phyloP scores from a whole-genome alignment of 2,797 vertebrate species.

The Stomatorhinus walkeri region DNA sequence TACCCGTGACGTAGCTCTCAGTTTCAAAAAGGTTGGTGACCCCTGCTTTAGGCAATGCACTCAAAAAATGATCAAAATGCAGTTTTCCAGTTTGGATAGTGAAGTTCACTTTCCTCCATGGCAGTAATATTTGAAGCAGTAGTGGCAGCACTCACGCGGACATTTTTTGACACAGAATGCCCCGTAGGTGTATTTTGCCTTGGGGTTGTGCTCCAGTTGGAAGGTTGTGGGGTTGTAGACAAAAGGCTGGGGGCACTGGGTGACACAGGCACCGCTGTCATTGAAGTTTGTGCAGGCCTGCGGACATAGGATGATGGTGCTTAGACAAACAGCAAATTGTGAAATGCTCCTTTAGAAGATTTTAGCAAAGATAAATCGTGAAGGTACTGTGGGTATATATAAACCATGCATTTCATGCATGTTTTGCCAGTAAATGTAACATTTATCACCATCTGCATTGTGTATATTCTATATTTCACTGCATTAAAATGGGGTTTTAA shows the following conservation, averaged over 20 bases:
- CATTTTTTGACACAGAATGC: constrained; percentile 98
- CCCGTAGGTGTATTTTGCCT: constrained; percentile 92
- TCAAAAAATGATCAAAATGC: not conserved
- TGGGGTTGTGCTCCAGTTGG: constrained; percentile 88
- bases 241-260: constrained; percentile 90
- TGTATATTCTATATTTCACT: not conserved
- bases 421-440: not conserved
- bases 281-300: constrained; percentile 95
- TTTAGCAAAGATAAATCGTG: not conserved
- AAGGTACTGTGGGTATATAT: not conserved
- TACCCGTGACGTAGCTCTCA: not conserved
- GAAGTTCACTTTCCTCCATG: not conserved
- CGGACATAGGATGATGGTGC: not conserved
- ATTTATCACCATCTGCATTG: not conserved
- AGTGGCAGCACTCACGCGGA: constrained; percentile 69
- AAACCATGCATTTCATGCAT: not conserved
- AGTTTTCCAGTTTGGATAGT: not conserved
- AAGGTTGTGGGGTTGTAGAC: constrained; percentile 93
- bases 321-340: not conserved
- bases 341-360: not conserved
- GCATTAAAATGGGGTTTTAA: not conserved
- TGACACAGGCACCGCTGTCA: constrained; percentile 92
- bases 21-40: not conserved
- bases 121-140: not conserved
- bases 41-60: not conserved